These are phyloP conservation scores for Spatulosminthurus flaviceps DNA, from an alignment of 2,888 invertebrate species.

Conservation along the genomic window DNA sequence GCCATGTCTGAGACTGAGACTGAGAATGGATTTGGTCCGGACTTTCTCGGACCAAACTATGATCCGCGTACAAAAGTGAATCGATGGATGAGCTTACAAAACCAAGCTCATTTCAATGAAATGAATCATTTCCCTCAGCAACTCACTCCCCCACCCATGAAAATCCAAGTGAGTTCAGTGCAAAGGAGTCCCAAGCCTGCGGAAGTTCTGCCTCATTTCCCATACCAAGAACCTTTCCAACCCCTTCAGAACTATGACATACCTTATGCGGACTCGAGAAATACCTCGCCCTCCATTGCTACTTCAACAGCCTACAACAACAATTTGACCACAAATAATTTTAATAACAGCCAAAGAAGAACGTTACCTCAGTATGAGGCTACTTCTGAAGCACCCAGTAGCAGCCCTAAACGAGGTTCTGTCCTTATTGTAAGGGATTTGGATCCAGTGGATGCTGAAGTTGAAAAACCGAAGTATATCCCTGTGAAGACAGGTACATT, in stretches of 20 bases:
- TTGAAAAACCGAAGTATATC: conserved; percentile 56
- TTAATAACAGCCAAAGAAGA: conserved; percentile 39
- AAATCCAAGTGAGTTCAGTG: conserved; percentile 55
- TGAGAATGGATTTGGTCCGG: conserved; percentile 62
- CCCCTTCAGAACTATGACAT: conserved; percentile 54
- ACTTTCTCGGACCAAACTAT: conserved; percentile 61
- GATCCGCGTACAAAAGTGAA: conserved; percentile 62
- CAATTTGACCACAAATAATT: conserved; percentile 40
- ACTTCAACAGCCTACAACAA: conserved; percentile 42
- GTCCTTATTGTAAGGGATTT: conserved; percentile 58
- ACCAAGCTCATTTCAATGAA: conserved; percentile 18
- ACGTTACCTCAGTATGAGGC: conserved; percentile 27
- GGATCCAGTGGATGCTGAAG: conserved; percentile 57
- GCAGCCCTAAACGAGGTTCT: conserved; percentile 43
- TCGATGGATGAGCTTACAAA: conserved; percentile 62
- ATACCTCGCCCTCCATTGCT: conserved; percentile 57
- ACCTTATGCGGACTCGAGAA: conserved; percentile 61
- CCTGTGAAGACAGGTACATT: conserved; percentile 61
- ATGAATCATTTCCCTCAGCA: conserved; percentile 35
- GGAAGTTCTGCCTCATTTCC: conserved; percentile 51
- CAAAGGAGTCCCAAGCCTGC: conserved; percentile 49
- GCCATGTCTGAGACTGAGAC: conserved; percentile 63
- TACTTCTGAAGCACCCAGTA: conserved; percentile 40
- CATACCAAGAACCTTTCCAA: conserved; percentile 58
- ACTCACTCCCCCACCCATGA: conserved; percentile 46